Evolutionary conservation across 2,888 invertebrate species (phyloP), one percentile per base, ranked within the genome.

Genomic region (Cistogaster globosa): DNA sequence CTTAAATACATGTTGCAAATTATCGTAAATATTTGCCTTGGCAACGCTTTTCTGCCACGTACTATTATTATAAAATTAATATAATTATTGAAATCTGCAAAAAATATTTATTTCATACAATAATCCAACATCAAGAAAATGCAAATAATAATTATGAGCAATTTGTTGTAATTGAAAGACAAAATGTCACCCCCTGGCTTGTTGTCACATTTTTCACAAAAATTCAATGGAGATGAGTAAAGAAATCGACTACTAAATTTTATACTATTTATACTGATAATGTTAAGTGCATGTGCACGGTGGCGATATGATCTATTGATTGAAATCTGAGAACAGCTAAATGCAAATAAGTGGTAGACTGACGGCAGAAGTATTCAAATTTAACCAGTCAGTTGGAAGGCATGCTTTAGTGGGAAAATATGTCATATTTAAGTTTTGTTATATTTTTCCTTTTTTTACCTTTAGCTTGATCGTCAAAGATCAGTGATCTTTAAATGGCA

Each of bases 251-350:
- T 38, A 14, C 12, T n/a, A 57, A 76, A 67, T 71, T 75, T 57
- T 53, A 82, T 83, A 62, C 60, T 78, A 86, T 58, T 63, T 63
- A 48, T 48, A 51, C 60, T 67, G 65, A 83, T 78, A 79, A 74
- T 75, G 69, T 79, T 53, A 58, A 65, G n/a, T 42, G 55, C 68
- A 42, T 36, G 51, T 57, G 57, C 36, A 38, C 67, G 36, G 58
- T 84, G 78, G 60, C 60, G 85, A 85, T 85, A 82, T 82, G 80
- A 85, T 85, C 85, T 78, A 85, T 82, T 71, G 82, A 79, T 85
- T 26, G 51, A 78, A 78, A 85, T 81, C 82, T 75, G 22, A 26
- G 2, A 53, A 53, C 18, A 62, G n/a, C 0, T 20, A 38, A 20
- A 63, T 53, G 12, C 9, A 32, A 60, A 57, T 4, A 11, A 75